Percentiles rank a stretch among this genome's conserved stretches.
These are phyloP conservation scores for Nasua narica DNA, from an alignment of 2,797 vertebrate species.

Conservation along the genomic window DNA sequence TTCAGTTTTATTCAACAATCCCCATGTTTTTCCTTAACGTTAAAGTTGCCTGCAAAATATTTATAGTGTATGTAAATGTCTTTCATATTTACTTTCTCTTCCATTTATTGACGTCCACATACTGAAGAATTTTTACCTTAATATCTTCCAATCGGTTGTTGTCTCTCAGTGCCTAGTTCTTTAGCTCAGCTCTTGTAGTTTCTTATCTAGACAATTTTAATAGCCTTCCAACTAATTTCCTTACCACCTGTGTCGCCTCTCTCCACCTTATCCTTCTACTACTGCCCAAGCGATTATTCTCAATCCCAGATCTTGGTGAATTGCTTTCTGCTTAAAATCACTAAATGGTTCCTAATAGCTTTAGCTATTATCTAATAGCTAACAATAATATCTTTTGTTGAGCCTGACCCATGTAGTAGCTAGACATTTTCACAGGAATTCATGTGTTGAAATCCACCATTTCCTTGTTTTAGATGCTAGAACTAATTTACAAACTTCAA, in stretches of 20 bases:
- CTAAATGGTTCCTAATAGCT: background rate
- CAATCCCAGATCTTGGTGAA: background rate
- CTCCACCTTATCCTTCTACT: background rate
- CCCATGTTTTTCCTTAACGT: background rate
- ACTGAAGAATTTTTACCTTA: background rate
- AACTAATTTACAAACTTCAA: background rate
- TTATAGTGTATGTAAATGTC: background rate
- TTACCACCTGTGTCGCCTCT: background rate
- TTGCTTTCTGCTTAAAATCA: slow-evolving; percentile 27
- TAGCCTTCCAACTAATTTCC: slow-evolving; percentile 45
- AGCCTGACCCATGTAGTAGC: background rate
- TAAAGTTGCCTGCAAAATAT: background rate
- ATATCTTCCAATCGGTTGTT: background rate
- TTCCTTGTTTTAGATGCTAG: background rate
- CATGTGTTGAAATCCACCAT: background rate
- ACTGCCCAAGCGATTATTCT: background rate
- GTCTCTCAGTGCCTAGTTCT: background rate
- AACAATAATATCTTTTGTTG: background rate
- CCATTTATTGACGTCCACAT: background rate
- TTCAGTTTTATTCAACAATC: background rate
- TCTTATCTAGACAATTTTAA: slow-evolving; percentile 49
- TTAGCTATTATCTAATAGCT: background rate
- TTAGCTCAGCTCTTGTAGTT: background rate
- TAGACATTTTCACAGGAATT: background rate
- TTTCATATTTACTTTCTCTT: background rate